These are phyloP conservation scores for Antheraea mylitta DNA, from an alignment of 1,140 invertebrate species.

Conservation along the genomic window DNA sequence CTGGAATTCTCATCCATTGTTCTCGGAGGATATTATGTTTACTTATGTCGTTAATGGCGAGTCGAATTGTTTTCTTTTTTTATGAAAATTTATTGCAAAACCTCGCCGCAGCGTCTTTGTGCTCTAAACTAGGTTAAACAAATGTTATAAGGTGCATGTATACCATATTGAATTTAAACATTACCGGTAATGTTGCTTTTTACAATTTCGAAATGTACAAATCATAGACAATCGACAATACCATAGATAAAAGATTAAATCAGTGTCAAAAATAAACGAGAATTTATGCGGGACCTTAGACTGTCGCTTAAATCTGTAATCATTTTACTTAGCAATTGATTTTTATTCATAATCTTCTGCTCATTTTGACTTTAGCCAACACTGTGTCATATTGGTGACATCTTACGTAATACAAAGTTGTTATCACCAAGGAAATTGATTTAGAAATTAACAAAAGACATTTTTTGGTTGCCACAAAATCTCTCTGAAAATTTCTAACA, in stretches of 20 bases:
- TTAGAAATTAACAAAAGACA: too few relatives aligned
- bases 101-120: background rate
- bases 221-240: background rate
- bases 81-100: conserved; percentile 17
- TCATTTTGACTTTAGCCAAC: too few relatives aligned
- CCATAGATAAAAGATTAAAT: background rate
- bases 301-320: too few relatives aligned
- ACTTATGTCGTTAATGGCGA: conserved; percentile 11
- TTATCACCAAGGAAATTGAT: too few relatives aligned
- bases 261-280: background rate
- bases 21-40: conserved; percentile 6
- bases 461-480: too few relatives aligned
- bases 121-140: conserved; percentile 17
- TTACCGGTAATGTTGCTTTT: background rate
- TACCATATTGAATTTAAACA: background rate
- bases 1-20: conserved; percentile 6
- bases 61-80: conserved; percentile 13
- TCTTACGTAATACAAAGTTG: too few relatives aligned
- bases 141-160: conserved; percentile 11
- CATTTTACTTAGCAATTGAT: too few relatives aligned
- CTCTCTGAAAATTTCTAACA: too few relatives aligned
- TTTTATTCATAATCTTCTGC: too few relatives aligned
- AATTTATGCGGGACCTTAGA: too few relatives aligned
- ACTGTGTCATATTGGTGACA: too few relatives aligned
- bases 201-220: background rate